phyloP scores from a whole-genome alignment of 2,113 vertebrate genomes.

The Heloderma charlesbogerti region DNA sequence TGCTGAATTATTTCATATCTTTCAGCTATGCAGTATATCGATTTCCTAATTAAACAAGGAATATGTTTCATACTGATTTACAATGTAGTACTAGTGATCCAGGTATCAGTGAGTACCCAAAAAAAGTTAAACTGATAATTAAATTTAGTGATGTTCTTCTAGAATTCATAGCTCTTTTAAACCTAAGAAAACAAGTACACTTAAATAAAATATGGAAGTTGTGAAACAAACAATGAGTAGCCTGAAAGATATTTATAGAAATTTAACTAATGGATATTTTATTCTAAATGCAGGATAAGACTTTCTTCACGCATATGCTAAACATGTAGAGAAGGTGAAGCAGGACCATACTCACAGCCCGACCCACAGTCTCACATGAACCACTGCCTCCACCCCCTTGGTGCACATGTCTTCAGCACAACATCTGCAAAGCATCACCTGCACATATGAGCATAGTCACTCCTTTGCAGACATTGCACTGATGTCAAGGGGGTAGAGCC shows the following conservation, averaged over 20 bases:
- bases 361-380: not conserved
- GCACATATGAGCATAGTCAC: not conserved
- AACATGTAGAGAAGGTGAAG: not conserved
- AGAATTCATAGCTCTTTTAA: not conserved
- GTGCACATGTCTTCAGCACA: too few relatives aligned
- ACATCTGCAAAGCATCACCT: too few relatives aligned
- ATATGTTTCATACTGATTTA: not conserved
- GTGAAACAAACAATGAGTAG: not conserved
- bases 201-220: not conserved
- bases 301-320: not conserved
- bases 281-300: not conserved
- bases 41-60: not conserved
- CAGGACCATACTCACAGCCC: not conserved
- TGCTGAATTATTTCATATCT: not conserved
- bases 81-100: not conserved
- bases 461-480: not conserved
- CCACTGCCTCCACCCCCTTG: not conserved
- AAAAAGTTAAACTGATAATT: not conserved
- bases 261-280: not conserved
- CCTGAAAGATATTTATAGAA: not conserved
- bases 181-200: not conserved
- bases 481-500: not conserved
- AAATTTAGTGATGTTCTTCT: not conserved
- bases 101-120: not conserved
- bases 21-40: not conserved